Percentiles rank a stretch among this genome's conserved stretches.
Evolutionary conservation across 2,113 vertebrate genomes (phyloP).

Genomic region (Rhineura floridana): DNA sequence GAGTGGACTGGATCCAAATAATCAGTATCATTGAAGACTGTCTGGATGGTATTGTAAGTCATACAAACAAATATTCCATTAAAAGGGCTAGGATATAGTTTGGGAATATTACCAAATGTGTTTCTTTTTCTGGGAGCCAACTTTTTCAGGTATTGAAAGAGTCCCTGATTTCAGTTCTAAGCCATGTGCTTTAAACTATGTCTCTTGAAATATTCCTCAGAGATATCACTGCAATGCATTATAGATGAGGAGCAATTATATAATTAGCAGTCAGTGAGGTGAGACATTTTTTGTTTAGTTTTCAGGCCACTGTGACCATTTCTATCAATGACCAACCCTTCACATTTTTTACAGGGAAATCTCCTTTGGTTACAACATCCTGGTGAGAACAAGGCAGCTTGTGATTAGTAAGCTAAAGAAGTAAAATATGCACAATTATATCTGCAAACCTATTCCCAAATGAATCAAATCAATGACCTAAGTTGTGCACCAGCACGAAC

Average conservation of each 20-base stretch:
- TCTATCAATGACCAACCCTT: background rate
- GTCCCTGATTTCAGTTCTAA: background rate
- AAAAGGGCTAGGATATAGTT: background rate
- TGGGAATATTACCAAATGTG: background rate
- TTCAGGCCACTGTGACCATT: background rate
- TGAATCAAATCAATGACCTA: constrained; percentile 3
- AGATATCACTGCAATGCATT: background rate
- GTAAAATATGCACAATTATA: constrained; percentile 1
- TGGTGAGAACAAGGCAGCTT: background rate
- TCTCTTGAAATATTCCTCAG: background rate
- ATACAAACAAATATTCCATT: too few species aligned
- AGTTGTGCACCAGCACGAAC: background rate
- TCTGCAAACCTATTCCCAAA: background rate
- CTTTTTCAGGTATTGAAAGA: background rate
- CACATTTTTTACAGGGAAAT: background rate
- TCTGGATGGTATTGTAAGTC: too few species aligned
- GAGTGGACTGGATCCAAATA: background rate
- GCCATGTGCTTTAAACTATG: background rate
- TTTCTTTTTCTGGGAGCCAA: background rate
- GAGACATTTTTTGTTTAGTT: background rate
- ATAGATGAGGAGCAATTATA: background rate
- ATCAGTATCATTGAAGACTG: background rate
- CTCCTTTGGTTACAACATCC: background rate
- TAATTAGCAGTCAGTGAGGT: background rate
- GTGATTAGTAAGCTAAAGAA: background rate